Evolutionary conservation across 2,797 vertebrate species (phyloP), one percentile per base, ranked within the genome.

Genomic region (Coccyzus lansbergi): DNA sequence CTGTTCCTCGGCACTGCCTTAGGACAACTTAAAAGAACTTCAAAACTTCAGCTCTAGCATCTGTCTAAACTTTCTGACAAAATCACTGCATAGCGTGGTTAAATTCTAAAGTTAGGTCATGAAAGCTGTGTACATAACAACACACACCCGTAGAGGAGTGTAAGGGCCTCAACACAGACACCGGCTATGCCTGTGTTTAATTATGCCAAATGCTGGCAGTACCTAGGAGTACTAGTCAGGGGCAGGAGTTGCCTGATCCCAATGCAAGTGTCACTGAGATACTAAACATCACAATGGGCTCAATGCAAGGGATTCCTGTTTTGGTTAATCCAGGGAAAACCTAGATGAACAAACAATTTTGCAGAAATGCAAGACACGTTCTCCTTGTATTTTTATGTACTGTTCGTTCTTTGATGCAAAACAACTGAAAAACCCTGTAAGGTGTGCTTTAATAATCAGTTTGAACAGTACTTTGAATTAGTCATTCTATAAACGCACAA

Each of bases 41-140:
- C 34, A 64, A 77, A 85, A 75, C 82, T 93, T 88, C 78, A 91
- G 20, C 49, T 60, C 52, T 12, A 33, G 18, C 13, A 55, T 5
- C 56, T n/a, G 15, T 38, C 64, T 77, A 7, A 90, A 88, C 22
- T 53, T 92, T 80, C 84, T 85, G 72, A 94, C 71, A 89, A 83
- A 92, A 60, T 14, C 10, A 1, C 4, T 3, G 2, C 0, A 0
- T 0, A 25, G 31, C 0, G 26, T 10, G 71, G 80, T 58, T 67
- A 25, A 24, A 33, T 13, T 29, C 48, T 10, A 52, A 40, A 59
- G 52, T 52, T 49, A 25, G 12, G 78, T 55, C 26, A 22, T 2
- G 8, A 36, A 56, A 74, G 25, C 65, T 4, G 16, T 4, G 33
- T 9, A 53, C 13, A 0, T 8, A 78, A 28, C 63, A 25, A n/a